Evolutionary conservation across 2,888 invertebrate species (phyloP), one percentile per base, ranked within the genome.

Genomic region (Leptinotarsa peninsularis): DNA sequence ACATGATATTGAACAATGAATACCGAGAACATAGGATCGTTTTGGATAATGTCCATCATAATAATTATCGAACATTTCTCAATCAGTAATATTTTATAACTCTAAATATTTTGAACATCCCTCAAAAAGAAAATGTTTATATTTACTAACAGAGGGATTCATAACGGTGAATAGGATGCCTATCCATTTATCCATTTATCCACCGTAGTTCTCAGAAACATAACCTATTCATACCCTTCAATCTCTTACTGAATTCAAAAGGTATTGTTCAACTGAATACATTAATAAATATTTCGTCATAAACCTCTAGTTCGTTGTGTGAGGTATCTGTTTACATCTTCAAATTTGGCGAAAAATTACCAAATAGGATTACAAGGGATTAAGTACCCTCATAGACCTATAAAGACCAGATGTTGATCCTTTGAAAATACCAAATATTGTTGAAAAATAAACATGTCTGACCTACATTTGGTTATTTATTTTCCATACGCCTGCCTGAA

Each of bases 311-410:
- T 58, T 70, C 76, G 70, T 66, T 74, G 76, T 82, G 82, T 81
- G 82, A 80, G 82, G 81, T 76, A 79, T 27, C 70, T 81, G 81
- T 81, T 81, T 81, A 80, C 79, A 72, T 78, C 77, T 76, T 79
- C 66, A 77, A 75, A 79, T 77, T 74, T 76, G 75, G 76, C 78
- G 81, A 80, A 80, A 80, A 82, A 82, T 82, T 79, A 69, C 77
- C 81, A 81, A 82, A 82, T 76, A 81, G 80, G 82, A 82, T 82
- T 82, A 82, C 78, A 79, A 56, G 78, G 76, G 80, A 78, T 81
- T 78, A 80, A 67, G 74, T 68, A 74, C 72, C 78, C 80, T 27
- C 21, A 18, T 33, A 27, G 5, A 54, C 3, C 58, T 17, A 49
- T 49, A 58, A 7, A 58, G 23, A 70, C 49, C 70, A 70, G 70